A percentile compares a stretch with the other conserved stretches of the same genome.
Evolutionary conservation across 2,113 vertebrate genomes (phyloP).

Genomic region (Ptilorrhoa leucosticta): DNA sequence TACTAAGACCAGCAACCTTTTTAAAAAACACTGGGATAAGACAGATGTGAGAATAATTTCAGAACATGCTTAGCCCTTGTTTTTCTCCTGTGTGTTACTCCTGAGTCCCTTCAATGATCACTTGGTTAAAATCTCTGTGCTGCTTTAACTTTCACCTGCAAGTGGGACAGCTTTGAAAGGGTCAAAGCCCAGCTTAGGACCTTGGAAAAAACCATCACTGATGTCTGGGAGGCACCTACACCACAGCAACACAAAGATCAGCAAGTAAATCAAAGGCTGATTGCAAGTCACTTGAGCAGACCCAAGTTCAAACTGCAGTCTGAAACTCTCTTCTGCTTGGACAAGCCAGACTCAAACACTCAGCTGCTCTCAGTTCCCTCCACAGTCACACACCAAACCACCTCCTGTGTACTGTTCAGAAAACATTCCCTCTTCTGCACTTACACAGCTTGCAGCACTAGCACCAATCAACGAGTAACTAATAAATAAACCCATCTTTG

Average conservation of each 20-base stretch:
- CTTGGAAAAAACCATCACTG: background rate
- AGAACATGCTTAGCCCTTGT: background rate
- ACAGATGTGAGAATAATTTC: background rate
- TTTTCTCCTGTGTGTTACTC: background rate
- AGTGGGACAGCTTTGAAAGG: background rate
- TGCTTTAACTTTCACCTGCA: background rate
- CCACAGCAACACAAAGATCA: background rate
- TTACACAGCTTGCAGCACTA: background rate
- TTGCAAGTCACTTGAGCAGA: background rate
- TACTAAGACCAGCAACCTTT: background rate
- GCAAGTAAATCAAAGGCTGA: background rate
- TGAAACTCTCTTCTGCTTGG: background rate
- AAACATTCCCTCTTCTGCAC: background rate
- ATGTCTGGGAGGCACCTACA: background rate
- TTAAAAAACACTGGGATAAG: background rate
- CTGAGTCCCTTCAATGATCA: background rate
- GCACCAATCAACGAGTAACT: background rate
- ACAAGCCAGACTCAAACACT: background rate
- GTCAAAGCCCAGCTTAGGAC: background rate
- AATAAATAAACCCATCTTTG: background rate
- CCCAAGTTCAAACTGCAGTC: background rate
- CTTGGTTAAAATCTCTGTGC: background rate
- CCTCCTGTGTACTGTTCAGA: background rate
- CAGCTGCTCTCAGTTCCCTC: background rate
- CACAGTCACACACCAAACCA: background rate